phyloP scores from a whole-genome alignment of 2,888 invertebrate genomes.

The Coelopa pilipes region DNA sequence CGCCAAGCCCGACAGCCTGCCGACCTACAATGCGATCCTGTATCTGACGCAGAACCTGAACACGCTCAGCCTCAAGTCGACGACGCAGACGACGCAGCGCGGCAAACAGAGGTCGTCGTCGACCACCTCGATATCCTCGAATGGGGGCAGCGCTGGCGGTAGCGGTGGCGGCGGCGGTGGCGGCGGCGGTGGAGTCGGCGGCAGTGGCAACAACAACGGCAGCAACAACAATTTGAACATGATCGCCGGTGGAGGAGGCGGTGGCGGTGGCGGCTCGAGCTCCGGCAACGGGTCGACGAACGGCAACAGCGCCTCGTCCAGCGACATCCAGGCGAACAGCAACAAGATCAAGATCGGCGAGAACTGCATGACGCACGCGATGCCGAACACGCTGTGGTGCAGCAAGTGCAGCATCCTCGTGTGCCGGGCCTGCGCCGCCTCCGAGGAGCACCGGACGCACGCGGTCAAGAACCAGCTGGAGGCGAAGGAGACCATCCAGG shows the following conservation, averaged over 20 bases:
- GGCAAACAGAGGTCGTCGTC: conserved; percentile 47
- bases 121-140: conserved; percentile 45
- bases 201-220: conserved; percentile 41
- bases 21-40: conserved; percentile 76
- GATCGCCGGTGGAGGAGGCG: conserved; percentile 31
- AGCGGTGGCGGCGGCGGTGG: conserved; percentile 36
- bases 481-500: conserved; percentile 75
- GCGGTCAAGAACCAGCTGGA: conserved; percentile 76
- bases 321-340: conserved; percentile 39
- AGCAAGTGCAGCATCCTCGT: conserved; percentile 73
- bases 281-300: conserved; percentile 27
- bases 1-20: conserved; percentile 75
- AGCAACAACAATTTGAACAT: conserved; percentile 32
- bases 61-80: conserved; percentile 69
- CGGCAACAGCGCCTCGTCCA: conserved; percentile 12
- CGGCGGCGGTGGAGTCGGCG: conserved; percentile 25
- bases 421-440: conserved; percentile 76
- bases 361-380: conserved; percentile 78
- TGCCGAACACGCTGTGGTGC: conserved; percentile 80
- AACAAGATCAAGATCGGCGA: conserved; percentile 61
- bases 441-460: conserved; percentile 75
- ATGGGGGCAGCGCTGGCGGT: conserved; percentile 37
- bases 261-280: conserved; percentile 46
- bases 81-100: conserved; percentile 39
- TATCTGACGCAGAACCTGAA: conserved; percentile 74